A percentile compares a stretch with the other conserved stretches of the same genome.
These are phyloP conservation scores for Andrena bicolor DNA, from an alignment of 2,888 invertebrate species.

Conservation along the genomic window DNA sequence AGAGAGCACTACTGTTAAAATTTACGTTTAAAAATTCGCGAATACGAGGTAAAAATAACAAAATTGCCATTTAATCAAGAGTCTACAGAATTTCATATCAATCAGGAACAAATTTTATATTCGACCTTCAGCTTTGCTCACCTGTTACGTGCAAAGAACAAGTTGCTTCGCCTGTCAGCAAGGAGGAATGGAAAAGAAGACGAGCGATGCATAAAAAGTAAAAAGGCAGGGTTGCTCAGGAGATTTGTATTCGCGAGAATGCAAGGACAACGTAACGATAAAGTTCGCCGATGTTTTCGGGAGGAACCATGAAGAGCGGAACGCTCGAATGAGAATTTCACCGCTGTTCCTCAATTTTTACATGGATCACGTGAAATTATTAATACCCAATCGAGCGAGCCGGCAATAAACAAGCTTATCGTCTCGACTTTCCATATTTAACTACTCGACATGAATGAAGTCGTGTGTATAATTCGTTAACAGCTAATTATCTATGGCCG, in stretches of 20 bases:
- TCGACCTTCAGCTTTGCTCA: background rate
- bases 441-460: slow-evolving; percentile 26
- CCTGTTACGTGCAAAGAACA: slow-evolving; percentile 22
- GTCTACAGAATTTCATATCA: background rate
- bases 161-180: background rate
- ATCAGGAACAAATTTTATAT: background rate
- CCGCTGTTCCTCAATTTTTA: slow-evolving; percentile 33
- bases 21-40: too few species aligned
- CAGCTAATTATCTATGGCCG: background rate
- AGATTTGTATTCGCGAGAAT: slow-evolving; percentile 46
- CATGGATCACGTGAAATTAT: slow-evolving; percentile 45
- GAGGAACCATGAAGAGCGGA: slow-evolving; percentile 1
- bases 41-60: background rate
- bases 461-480: slow-evolving; percentile 2
- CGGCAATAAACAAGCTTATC: slow-evolving; percentile 59
- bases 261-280: slow-evolving; percentile 32
- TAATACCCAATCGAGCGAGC: slow-evolving; percentile 53
- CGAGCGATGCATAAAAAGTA: slow-evolving; percentile 27
- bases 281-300: background rate
- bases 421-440: slow-evolving; percentile 29
- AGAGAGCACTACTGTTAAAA: too few species aligned
- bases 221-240: background rate
- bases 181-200: slow-evolving; percentile 13
- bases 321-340: slow-evolving; percentile 10
- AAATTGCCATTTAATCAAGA: background rate